phyloP scores from a whole-genome alignment of 2,888 invertebrate species.

The Oxytorus armatus region DNA sequence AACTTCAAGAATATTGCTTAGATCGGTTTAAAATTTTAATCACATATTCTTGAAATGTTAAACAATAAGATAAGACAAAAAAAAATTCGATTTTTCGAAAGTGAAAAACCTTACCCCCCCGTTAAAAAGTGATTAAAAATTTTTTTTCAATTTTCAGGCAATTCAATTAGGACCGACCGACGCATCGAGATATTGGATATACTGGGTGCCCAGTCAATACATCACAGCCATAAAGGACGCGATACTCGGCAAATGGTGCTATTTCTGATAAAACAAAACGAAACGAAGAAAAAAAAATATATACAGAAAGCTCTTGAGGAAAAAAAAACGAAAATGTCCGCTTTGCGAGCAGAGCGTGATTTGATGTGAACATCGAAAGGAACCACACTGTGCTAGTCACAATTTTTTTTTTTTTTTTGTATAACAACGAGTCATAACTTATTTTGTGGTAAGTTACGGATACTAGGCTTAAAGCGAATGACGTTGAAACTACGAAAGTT shows the following conservation, averaged over 20 bases:
- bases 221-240: conserved; percentile 96
- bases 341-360: conserved; percentile 76
- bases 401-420: conserved; percentile 72
- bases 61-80: no score
- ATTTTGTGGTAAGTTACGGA: conserved; percentile 70
- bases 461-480: conserved; percentile 46
- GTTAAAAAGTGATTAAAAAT: not conserved
- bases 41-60: no score
- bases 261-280: conserved; percentile 86
- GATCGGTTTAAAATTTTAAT: no score
- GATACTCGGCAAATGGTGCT: conserved; percentile 94
- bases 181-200: conserved; percentile 96
- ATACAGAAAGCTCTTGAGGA: conserved; percentile 16
- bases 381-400: conserved; percentile 82
- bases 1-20: no score
- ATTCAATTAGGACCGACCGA: conserved; percentile 96
- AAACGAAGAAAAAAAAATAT: conserved; percentile 6
- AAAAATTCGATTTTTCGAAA: no score
- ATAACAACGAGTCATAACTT: conserved; percentile 79
- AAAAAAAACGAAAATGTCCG: conserved; percentile 40
- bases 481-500: conserved; percentile 1
- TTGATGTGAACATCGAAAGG: conserved; percentile 76
- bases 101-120: no score
- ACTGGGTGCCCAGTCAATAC: conserved; percentile 97
- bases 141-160: conserved; percentile 86